Evolutionary conservation across 2,113 vertebrate species (phyloP), one percentile per base, ranked within the genome.

Genomic region (Protomyctophum bolini): DNA sequence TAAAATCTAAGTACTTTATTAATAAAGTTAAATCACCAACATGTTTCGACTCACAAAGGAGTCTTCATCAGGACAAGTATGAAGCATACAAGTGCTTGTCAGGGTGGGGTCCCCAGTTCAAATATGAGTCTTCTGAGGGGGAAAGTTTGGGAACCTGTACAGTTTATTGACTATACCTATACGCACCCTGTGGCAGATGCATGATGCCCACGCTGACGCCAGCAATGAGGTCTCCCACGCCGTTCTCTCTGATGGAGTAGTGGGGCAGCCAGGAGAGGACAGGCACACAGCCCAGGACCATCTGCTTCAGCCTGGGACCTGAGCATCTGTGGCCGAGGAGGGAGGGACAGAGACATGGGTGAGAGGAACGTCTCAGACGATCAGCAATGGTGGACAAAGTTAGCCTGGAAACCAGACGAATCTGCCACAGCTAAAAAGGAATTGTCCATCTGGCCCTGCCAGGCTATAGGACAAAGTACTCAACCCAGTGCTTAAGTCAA

Each of bases 171-270:
- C 12, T 41, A 59, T 10, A 62, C 64, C 51, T 6, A 55, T 71
- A 85, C 85, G 66, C 60, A 97, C 97, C 96, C 83, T 98, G 96
- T 2, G 97, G 97, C 58, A 99, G 92, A 83, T 98, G 96, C 94
- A 99, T 97, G 88, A 99, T 97, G 76, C 95, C 96, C 77, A 98
- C 95, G 0, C 96, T 98, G 90, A 97, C 87, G 70, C 97, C 97
- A 0, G 97, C 95, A 51, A 92, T 11, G 4, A 97, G 58, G 79
- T 98, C 97, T 3, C 96, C 95, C 0, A 94, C 12, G 6, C 93
- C 91, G 86, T 95, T 96, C 57, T 97, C 95, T 63, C 90, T 95
- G 79, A 97, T 0, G 0, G 93, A 91, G 90, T 99, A 98, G 3
- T 71, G 86, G 28, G 96, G 97, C 60, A 99, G 73, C 97, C 97